Evolutionary conservation across 2,888 invertebrate species (phyloP).

Genomic region (Thera obeliscata): DNA sequence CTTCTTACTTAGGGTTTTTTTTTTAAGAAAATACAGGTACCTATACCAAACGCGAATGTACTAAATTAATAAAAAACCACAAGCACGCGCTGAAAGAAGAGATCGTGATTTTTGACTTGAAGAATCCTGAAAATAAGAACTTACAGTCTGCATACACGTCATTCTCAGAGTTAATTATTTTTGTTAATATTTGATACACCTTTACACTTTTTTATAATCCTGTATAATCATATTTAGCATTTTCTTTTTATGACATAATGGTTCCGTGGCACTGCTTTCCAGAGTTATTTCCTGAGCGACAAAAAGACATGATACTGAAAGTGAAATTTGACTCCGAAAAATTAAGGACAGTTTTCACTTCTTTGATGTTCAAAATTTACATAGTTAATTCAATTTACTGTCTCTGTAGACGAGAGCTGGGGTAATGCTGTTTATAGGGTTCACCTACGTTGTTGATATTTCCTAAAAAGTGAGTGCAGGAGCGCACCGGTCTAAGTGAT

Average conservation of each 20-base stretch:
- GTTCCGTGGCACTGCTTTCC: conserved; percentile 62
- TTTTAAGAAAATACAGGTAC: no score
- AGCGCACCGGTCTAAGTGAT: conserved; percentile 81
- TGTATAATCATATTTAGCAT: conserved; percentile 67
- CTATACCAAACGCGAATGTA: no score
- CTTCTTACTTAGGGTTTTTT: no score
- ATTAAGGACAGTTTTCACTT: conserved; percentile 72
- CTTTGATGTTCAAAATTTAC: conserved; percentile 78
- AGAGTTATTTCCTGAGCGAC: conserved; percentile 72
- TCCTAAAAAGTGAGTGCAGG: conserved; percentile 75
- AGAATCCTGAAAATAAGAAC: no score
- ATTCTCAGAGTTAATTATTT: no score
- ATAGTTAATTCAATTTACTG: conserved; percentile 81
- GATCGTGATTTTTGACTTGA: no score
- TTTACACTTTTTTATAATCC: no score
- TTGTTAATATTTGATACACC: no score
- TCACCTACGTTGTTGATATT: conserved; percentile 79
- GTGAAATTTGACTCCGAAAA: conserved; percentile 76
- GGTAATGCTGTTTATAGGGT: conserved; percentile 79
- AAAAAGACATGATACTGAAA: conserved; percentile 65
- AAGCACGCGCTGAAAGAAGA: no score
- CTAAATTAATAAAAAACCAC: no score
- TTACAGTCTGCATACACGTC: no score
- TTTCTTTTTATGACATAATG: conserved; percentile 52
- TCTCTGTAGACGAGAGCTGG: conserved; percentile 74